Conservation (phyloP, 2,888 invertebrate species). For the Ariolimax columbianus region DNA sequence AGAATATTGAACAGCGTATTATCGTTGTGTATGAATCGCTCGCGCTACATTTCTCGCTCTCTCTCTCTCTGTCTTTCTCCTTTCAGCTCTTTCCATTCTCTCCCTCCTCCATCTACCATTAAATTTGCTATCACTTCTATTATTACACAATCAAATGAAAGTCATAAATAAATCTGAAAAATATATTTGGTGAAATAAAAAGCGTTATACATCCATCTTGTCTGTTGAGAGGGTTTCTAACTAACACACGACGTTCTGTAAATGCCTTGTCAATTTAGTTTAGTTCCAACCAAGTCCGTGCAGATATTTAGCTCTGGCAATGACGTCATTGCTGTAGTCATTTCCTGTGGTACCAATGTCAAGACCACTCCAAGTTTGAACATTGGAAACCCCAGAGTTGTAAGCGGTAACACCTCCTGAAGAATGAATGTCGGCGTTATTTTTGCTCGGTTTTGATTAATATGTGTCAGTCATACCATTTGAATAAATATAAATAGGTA, state of each 20-base stretch:
- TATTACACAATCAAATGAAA: neutral
- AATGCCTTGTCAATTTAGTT: neutral
- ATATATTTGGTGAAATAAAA: neutral
- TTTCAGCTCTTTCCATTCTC: neutral
- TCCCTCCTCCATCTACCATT: neutral
- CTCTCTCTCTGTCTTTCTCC: neutral
- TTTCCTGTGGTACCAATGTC: conserved; percentile 21
- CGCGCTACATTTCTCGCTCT: neutral
- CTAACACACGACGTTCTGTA: neutral
- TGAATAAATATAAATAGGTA: no score
- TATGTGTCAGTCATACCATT: no score
- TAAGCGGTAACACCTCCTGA: conserved; percentile 27
- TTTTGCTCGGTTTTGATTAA: no score
- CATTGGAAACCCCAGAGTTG: conserved; percentile 20
- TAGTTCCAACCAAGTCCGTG: conserved; percentile 17
- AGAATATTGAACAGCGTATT: no score
- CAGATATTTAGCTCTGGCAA: conserved; percentile 21
- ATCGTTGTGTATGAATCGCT: neutral
- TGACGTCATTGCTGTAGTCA: conserved; percentile 36
- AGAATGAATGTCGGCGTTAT: neutral
- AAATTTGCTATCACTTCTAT: no score
- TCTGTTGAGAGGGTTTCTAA: neutral
- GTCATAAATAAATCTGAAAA: neutral
- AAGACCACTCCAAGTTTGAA: neutral
- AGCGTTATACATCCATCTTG: neutral